phyloP scores from a whole-genome alignment of 2,888 invertebrate genomes.

The Yponomeuta plumbellus region DNA sequence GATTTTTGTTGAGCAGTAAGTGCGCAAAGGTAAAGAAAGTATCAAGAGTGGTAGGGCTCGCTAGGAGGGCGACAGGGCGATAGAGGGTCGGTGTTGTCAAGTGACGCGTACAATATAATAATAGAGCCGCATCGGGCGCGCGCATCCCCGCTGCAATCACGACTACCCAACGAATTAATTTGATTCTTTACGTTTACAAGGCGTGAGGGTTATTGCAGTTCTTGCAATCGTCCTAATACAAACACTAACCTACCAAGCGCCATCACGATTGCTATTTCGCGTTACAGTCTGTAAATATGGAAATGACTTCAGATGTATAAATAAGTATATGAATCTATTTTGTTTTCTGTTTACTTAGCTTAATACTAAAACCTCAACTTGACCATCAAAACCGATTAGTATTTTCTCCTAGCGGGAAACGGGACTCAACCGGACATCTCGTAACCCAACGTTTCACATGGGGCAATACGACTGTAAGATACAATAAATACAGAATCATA shows the following conservation, averaged over 20 bases:
- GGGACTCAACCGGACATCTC: no score
- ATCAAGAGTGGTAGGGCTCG: not conserved
- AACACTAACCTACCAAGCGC: not conserved
- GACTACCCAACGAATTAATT: not conserved
- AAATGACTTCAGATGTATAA: not conserved
- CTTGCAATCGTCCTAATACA: not conserved
- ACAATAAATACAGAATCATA: not conserved
- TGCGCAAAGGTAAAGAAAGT: not conserved
- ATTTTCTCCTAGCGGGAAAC: no score
- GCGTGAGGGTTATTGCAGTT: not conserved
- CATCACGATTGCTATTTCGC: not conserved
- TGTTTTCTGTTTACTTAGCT: no score
- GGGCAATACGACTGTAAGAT: no score
- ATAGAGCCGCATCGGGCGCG: constrained; percentile 26
- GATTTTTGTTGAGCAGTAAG: not conserved
- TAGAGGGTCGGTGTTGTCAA: constrained; percentile 38
- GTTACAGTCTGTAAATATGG: not conserved
- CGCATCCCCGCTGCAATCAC: constrained; percentile 1
- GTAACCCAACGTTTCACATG: no score
- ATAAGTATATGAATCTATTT: no score
- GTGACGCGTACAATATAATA: constrained; percentile 50
- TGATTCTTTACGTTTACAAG: not conserved
- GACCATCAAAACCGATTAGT: no score
- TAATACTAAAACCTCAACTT: no score
- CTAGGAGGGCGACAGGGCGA: constrained; percentile 9